A percentile compares a stretch with the other conserved stretches of the same genome.
Conservation (phyloP, 2,888 invertebrate species). For the Antheraea yamamai region DNA sequence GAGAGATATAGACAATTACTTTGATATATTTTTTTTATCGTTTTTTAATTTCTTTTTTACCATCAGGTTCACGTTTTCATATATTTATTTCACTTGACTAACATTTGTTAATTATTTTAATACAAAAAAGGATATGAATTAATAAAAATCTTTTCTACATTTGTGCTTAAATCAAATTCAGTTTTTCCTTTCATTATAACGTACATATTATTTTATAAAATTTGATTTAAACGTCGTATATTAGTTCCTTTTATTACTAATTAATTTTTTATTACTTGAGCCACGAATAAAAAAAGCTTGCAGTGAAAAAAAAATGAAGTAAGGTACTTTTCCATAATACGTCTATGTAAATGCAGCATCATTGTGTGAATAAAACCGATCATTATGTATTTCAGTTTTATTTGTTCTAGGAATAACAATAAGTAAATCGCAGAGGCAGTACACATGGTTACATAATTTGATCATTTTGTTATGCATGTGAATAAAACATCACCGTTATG, state of each 20-base stretch:
- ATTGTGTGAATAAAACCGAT: background rate
- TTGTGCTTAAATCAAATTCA: no score
- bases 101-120: background rate
- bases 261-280: background rate
- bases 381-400: background rate
- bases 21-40: no score
- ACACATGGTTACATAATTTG: background rate
- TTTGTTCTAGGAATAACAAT: constrained; percentile 9
- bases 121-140: background rate
- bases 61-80: background rate
- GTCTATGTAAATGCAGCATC: background rate
- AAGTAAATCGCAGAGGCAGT: background rate
- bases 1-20: no score
- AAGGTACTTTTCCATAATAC: background rate
- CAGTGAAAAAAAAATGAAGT: background rate
- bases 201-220: no score
- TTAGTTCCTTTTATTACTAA: background rate
- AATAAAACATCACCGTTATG: constrained; percentile 8
- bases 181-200: no score
- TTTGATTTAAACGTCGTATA: no score
- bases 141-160: no score
- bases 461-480: constrained; percentile 2
- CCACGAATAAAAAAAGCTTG: background rate
- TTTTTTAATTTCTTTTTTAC: background rate
- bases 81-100: background rate